phyloP scores from a whole-genome alignment of 2,888 invertebrate genomes.

The Neoaliturus tenellus region DNA sequence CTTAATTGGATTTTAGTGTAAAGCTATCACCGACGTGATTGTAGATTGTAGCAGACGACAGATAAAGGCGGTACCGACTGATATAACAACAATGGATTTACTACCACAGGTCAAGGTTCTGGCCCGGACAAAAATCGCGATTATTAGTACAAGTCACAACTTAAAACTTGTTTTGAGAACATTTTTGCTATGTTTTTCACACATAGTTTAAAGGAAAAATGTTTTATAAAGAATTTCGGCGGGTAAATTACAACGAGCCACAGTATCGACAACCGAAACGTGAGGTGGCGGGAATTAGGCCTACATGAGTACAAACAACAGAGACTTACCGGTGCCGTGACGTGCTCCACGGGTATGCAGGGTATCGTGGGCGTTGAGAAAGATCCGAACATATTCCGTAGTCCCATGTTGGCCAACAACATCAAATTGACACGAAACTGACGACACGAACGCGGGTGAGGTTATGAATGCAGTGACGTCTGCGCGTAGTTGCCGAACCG shows the following conservation, averaged over 20 bases:
- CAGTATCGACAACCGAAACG: not conserved
- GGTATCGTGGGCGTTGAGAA: conserved; percentile 38
- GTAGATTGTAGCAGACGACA: not conserved
- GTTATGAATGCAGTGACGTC: conserved; percentile 25
- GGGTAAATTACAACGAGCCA: not conserved
- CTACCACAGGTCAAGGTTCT: not conserved
- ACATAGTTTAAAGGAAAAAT: too few species aligned
- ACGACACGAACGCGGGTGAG: conserved; percentile 20
- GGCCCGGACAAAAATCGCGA: not conserved
- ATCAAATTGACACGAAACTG: conserved; percentile 27
- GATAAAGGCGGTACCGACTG: not conserved
- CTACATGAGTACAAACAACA: not conserved
- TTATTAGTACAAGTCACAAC: too few species aligned
- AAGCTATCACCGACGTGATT: not conserved
- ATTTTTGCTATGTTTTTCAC: too few species aligned
- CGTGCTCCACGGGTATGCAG: conserved; percentile 40
- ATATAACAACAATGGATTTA: not conserved
- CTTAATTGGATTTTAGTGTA: not conserved
- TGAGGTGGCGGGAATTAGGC: not conserved
- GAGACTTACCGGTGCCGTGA: conserved; percentile 20
- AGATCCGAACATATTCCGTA: conserved; percentile 51
- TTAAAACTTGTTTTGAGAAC: too few species aligned
- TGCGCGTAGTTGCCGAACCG: not conserved
- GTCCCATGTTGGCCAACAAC: conserved; percentile 56
- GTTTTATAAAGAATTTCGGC: not conserved